These are phyloP conservation scores for Clivina fossor DNA, from an alignment of 2,888 invertebrate species.

Conservation along the genomic window DNA sequence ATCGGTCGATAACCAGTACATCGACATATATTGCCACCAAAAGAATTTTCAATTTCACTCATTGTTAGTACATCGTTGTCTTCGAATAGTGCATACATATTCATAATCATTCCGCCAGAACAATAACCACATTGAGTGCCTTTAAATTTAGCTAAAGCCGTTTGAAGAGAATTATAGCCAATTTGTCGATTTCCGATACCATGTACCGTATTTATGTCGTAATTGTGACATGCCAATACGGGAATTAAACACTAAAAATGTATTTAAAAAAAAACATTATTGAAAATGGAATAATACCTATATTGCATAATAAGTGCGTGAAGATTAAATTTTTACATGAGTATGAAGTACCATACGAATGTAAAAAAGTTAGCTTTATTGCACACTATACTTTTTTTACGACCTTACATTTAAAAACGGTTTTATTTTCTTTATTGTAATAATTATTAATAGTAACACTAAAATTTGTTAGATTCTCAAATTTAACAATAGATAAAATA, in stretches of 20 bases:
- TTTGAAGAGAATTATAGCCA: slow-evolving; percentile 67
- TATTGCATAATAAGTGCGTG: no score
- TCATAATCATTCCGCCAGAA: slow-evolving; percentile 76
- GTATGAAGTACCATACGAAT: no score
- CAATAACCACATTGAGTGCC: slow-evolving; percentile 73
- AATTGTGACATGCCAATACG: slow-evolving; percentile 58
- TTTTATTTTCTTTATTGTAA: no score
- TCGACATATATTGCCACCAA: slow-evolving; percentile 71
- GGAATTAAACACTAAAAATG: slow-evolving; percentile 56
- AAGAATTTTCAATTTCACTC: slow-evolving; percentile 67
- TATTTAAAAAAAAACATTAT: neutral
- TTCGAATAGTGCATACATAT: slow-evolving; percentile 62
- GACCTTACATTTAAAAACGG: no score
- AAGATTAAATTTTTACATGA: no score
- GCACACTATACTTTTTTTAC: no score
- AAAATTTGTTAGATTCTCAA: no score
- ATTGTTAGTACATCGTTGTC: slow-evolving; percentile 54
- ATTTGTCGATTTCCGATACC: slow-evolving; percentile 62
- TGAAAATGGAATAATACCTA: no score
- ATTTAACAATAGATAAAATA: no score
- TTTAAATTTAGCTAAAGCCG: slow-evolving; percentile 59
- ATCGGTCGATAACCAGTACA: slow-evolving; percentile 76
- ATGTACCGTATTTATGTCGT: slow-evolving; percentile 71
- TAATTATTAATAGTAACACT: no score
- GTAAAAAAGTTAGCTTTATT: no score